Conservation (phyloP, 2,797 vertebrate genomes). For the Toxotes lorentzi region DNA sequence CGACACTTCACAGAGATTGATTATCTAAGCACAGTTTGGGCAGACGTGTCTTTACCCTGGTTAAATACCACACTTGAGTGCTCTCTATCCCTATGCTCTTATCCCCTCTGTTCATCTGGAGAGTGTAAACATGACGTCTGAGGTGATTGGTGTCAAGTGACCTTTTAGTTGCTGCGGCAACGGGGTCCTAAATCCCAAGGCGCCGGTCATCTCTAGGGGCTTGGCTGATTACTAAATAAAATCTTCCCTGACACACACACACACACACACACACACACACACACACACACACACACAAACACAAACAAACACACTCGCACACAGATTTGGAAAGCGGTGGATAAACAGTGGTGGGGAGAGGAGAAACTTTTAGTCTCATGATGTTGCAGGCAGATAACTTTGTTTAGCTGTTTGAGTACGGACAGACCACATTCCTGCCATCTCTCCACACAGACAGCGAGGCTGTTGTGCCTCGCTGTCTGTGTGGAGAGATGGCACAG, state of each 20-base stretch:
- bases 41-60: slow-evolving; percentile 12
- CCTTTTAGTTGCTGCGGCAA: slow-evolving; percentile 73
- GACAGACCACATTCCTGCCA: slow-evolving; percentile 74
- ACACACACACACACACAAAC: slow-evolving; percentile 2
- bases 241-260: slow-evolving; percentile 38
- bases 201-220: slow-evolving; percentile 63
- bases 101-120: slow-evolving; percentile 53
- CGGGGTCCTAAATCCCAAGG: slow-evolving; percentile 67
- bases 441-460: slow-evolving; percentile 44
- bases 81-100: slow-evolving; percentile 31
- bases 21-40: slow-evolving; percentile 7
- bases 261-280: slow-evolving; percentile 28
- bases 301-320: slow-evolving; percentile 31
- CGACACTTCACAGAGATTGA: slow-evolving; percentile 24
- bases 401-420: slow-evolving; percentile 67
- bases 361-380: slow-evolving; percentile 72
- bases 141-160: slow-evolving; percentile 79
- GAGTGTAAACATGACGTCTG: slow-evolving; percentile 74
- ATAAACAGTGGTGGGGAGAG: slow-evolving; percentile 70
- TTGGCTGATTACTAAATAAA: slow-evolving; percentile 79
- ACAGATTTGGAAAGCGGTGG: slow-evolving; percentile 59
- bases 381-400: slow-evolving; percentile 77
- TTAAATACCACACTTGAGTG: slow-evolving; percentile 43
- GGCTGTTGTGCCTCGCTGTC: too few species aligned
- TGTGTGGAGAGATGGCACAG: too few species aligned